Conservation (phyloP, 1,140 invertebrate genomes). For the Lutraria rhynchaena region DNA sequence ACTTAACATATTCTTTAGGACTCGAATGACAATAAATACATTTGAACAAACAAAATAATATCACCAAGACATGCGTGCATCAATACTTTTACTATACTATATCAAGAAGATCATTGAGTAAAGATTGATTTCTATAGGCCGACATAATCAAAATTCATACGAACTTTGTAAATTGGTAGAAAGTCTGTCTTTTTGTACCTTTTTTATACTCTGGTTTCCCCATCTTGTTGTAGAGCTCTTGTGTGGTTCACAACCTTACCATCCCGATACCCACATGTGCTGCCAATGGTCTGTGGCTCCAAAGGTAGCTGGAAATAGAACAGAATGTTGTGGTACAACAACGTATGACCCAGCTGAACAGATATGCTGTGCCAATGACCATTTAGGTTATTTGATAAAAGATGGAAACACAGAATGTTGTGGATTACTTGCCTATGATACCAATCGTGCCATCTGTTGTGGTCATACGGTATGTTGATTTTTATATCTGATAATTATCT, state of each 20-base stretch:
- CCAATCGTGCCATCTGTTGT: conserved; percentile 5
- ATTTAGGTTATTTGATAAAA: background rate
- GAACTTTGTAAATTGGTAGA: too few relatives aligned
- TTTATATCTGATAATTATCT: too few relatives aligned
- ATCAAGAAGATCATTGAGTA: too few relatives aligned
- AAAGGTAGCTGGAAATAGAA: background rate
- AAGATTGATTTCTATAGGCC: too few relatives aligned
- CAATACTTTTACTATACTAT: too few relatives aligned
- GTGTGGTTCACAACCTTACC: conserved; percentile 9
- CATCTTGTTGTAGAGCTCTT: background rate
- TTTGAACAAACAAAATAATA: too few relatives aligned
- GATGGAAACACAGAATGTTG: conserved; percentile 16
- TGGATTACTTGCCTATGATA: conserved; percentile 1
- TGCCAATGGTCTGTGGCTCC: conserved; percentile 29
- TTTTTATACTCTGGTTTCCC: too few relatives aligned
- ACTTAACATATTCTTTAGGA: too few relatives aligned
- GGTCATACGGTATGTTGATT: background rate
- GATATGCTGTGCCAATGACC: conserved; percentile 17
- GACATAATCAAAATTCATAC: too few relatives aligned
- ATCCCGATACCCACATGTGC: conserved; percentile 10
- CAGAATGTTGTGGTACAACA: conserved; percentile 29
- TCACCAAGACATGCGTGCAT: too few relatives aligned
- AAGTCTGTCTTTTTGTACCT: too few relatives aligned
- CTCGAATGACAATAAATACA: too few relatives aligned
- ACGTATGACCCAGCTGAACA: background rate